Conservation (phyloP, 2,113 vertebrate species). For the Anolis sagrei region DNA sequence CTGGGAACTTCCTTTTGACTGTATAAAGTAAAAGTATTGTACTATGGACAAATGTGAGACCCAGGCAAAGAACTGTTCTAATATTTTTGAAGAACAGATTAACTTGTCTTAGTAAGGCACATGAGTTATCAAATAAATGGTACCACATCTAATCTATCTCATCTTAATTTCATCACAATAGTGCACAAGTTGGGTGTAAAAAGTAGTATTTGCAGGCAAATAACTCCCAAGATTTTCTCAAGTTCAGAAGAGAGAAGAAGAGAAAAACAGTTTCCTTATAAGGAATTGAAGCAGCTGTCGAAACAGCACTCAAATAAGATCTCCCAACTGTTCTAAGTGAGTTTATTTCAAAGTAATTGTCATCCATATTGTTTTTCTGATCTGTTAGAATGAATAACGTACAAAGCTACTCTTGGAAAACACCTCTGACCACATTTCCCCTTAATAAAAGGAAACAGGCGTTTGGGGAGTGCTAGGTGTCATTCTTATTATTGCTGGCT, state of each 20-base stretch:
- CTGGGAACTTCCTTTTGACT: background rate
- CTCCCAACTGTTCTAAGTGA: background rate
- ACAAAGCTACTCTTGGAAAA: background rate
- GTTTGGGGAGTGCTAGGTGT: no score
- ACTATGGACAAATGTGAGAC: accelerated
- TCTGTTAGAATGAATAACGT: background rate
- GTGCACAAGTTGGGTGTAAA: background rate
- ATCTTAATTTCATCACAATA: slow-evolving; percentile 7
- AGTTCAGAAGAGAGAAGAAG: accelerated
- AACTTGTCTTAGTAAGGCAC: slow-evolving; percentile 19
- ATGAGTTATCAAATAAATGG: background rate
- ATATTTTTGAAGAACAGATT: background rate
- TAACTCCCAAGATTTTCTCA: background rate
- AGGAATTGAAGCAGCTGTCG: background rate
- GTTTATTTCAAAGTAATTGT: slow-evolving; percentile 15
- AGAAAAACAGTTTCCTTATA: background rate
- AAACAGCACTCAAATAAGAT: background rate
- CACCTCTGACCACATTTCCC: background rate
- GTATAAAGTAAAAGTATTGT: background rate
- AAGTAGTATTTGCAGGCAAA: slow-evolving; percentile 10
- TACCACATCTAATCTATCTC: background rate
- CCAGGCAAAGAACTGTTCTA: background rate
- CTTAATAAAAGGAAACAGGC: no score
- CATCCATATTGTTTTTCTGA: background rate
- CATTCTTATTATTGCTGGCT: no score